Evolutionary conservation across 2,797 vertebrate genomes (phyloP).

Genomic region (Microhierax caerulescens): DNA sequence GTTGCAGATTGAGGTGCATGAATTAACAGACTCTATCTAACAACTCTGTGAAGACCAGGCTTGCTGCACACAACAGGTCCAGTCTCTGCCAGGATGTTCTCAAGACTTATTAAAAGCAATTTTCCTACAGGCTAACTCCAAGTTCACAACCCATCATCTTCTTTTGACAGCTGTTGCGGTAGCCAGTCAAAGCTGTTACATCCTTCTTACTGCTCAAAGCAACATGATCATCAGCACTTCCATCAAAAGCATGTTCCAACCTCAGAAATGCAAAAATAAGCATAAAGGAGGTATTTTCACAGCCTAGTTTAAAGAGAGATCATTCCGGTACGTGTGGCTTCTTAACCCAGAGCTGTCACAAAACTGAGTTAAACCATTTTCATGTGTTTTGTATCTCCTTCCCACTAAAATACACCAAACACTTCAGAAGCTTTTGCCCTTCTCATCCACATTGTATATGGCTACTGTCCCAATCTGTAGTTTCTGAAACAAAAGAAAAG

Average conservation of each 20-base stretch:
- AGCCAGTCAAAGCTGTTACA: background rate
- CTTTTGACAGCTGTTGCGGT: background rate
- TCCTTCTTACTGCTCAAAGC: background rate
- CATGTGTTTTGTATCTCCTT: background rate
- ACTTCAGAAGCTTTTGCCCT: background rate
- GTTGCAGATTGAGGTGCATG: accelerated
- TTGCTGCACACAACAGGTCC: background rate
- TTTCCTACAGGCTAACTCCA: background rate
- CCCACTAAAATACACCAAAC: background rate
- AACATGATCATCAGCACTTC: background rate
- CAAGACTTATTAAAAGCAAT: background rate
- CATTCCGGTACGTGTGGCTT: background rate
- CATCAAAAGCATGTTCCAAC: background rate
- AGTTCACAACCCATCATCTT: background rate
- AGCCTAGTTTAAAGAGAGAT: background rate
- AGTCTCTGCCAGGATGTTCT: background rate
- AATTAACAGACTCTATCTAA: background rate
- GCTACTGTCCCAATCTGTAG: background rate
- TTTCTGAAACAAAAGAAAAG: background rate
- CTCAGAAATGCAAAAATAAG: background rate
- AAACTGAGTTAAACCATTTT: background rate
- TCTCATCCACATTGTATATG: background rate
- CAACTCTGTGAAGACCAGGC: background rate
- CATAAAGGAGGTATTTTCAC: background rate
- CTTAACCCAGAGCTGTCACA: background rate